A percentile compares a stretch with the other conserved stretches of the same genome.
Conservation (phyloP, 2,797 vertebrate genomes). For the Sebastes oblongus region DNA sequence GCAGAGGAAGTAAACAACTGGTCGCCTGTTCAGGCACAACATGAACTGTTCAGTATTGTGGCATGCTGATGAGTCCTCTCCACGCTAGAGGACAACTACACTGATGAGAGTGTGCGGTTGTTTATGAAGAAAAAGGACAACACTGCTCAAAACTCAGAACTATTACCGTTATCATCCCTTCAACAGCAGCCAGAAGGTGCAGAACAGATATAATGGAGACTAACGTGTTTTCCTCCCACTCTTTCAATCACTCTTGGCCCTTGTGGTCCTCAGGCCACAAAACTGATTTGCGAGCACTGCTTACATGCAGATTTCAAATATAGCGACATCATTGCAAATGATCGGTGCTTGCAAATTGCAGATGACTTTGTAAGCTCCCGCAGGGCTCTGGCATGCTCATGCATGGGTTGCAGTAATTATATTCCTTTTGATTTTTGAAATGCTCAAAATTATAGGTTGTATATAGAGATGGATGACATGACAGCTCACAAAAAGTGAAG, state of each 20-base stretch:
- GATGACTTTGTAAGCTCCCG: background rate
- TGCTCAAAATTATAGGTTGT: background rate
- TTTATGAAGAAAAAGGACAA: background rate
- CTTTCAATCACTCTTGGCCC: background rate
- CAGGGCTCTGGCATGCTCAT: background rate
- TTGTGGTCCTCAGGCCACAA: background rate
- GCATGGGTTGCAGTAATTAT: background rate
- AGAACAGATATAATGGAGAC: background rate
- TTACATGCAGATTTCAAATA: background rate
- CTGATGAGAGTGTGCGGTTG: background rate
- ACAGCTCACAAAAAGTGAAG: too few relatives aligned
- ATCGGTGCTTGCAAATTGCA: background rate
- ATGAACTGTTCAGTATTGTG: conserved; percentile 5
- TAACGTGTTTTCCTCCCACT: background rate
- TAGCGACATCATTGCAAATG: background rate
- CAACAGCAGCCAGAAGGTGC: background rate
- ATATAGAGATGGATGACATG: too few relatives aligned
- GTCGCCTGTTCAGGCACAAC: background rate
- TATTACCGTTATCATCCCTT: background rate
- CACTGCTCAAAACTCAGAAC: background rate
- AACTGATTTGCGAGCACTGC: background rate
- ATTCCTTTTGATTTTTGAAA: background rate
- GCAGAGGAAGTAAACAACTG: conserved; percentile 16
- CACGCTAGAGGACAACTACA: background rate
- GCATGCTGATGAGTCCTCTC: conserved; percentile 12